Evolutionary conservation across 2,797 vertebrate species (phyloP), one percentile per base, ranked within the genome.

Genomic region (Alosa sapidissima): DNA sequence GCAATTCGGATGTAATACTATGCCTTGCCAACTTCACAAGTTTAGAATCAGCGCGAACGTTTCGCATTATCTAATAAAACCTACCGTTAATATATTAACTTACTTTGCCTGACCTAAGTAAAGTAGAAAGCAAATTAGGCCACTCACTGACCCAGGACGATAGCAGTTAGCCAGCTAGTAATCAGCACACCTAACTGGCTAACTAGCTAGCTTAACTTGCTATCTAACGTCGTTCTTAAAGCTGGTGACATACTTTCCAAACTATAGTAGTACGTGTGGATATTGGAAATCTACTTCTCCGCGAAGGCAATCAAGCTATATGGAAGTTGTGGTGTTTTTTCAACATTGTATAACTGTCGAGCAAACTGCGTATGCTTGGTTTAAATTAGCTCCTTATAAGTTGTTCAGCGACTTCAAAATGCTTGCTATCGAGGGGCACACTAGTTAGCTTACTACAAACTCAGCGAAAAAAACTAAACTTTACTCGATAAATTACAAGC

Each of bases 101-200:
- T 41, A 75, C 68, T 75, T 75, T 75, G 68, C 68, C 36, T 75
- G 68, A 75, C 68, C 68, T 21, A 75, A 75, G 68, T 72, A 2
- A 36, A 21, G 28, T 5, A 13, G 36, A 13, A 45, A 75, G 68
- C 36, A 41, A 75, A 75, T 75, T 75, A 75, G 68, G 68, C 68
- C 68, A 75, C 68, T 75, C 36, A 41, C 68, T 75, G 68, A 75
- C 68, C 68, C 68, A 45, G 68, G 68, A 45, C 68, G 36, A 41
- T 75, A 75, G 68, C 68, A 45, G 68, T 45, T 75, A 75, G 68
- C 68, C 68, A 75, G 68, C 68, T 75, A 75, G 28, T 84, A 54
- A 78, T 36, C 51, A 83, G 81, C 81, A 51, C 81, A 60, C 45
- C 48, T 85, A 82, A 81, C 48, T 82, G 55, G 55, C 83, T 60